Percentiles rank a stretch among this genome's conserved stretches.
Conservation (phyloP, 2,113 vertebrate species). For the Hypomesus transpacificus region DNA sequence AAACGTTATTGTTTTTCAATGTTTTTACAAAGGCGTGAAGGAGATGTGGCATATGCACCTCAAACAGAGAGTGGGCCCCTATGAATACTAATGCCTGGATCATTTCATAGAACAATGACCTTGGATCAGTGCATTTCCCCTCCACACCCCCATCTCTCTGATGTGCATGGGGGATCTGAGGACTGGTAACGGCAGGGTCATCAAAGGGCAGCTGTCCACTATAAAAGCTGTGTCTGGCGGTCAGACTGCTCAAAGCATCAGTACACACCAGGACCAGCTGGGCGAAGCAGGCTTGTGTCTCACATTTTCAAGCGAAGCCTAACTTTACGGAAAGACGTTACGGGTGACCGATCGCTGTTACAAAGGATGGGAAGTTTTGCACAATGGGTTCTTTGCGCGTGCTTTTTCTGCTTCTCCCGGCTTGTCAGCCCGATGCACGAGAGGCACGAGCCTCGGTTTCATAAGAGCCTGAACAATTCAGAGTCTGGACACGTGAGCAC, state of each 20-base stretch:
- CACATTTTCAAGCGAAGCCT: background rate
- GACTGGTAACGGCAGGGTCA: conserved; percentile 70
- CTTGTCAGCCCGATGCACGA: background rate
- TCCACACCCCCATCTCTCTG: conserved; percentile 34
- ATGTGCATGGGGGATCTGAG: conserved; percentile 69
- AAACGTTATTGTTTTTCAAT: conserved; percentile 3
- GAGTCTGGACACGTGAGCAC: conserved; percentile 35
- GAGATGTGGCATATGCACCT: conserved; percentile 10
- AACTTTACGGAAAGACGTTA: conserved; percentile 4
- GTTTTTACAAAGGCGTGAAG: conserved; percentile 15
- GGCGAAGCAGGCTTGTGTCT: conserved; percentile 21
- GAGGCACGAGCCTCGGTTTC: conserved; percentile 4
- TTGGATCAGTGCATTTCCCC: conserved; percentile 62
- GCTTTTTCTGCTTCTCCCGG: conserved; percentile 24
- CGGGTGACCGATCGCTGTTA: background rate
- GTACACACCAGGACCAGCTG: conserved; percentile 48
- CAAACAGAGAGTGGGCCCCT: conserved; percentile 7
- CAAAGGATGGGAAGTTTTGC: conserved; percentile 41
- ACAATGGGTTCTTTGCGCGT: conserved; percentile 4
- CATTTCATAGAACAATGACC: conserved; percentile 67
- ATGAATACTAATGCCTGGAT: conserved; percentile 41
- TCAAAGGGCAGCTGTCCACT: conserved; percentile 76
- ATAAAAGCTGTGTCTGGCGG: conserved; percentile 67
- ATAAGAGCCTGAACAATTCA: background rate
- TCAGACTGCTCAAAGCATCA: conserved; percentile 53